These are phyloP conservation scores for Scytalopus superciliaris DNA, from an alignment of 2,113 vertebrate species.

Conservation along the genomic window DNA sequence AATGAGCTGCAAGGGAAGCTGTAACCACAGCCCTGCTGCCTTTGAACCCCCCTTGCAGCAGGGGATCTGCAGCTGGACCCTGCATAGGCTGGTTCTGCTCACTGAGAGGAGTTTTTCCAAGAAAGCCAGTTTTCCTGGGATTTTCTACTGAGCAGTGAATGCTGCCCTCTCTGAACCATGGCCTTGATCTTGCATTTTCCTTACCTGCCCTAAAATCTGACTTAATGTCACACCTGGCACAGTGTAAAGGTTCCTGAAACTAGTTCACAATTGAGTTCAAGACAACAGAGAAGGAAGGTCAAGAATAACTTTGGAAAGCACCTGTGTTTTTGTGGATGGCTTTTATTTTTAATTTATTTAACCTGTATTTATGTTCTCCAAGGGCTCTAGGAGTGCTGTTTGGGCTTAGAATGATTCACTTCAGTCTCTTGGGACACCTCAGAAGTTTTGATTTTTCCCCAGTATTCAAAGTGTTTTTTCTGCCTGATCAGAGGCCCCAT, in stretches of 20 bases:
- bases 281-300: not conserved
- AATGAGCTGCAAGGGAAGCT: not conserved
- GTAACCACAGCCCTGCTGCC: not conserved
- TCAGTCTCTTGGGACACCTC: not conserved
- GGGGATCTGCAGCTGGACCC: not conserved
- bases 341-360: not conserved
- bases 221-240: not conserved
- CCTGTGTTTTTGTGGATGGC: not conserved
- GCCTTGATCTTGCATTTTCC: not conserved
- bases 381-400: not conserved
- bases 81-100: not conserved
- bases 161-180: not conserved
- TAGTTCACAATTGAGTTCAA: not conserved
- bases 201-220: not conserved
- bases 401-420: not conserved
- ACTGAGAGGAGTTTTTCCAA: not conserved
- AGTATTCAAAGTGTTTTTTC: not conserved
- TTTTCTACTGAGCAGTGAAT: accelerated
- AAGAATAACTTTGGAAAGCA: not conserved
- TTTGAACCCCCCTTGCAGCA: not conserved
- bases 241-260: not conserved
- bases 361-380: not conserved
- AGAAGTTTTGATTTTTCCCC: not conserved
- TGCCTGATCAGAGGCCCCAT: not conserved
- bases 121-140: not conserved